Conservation (phyloP, 2,113 vertebrate genomes). For the Brachyhypopomus occidentalis region DNA sequence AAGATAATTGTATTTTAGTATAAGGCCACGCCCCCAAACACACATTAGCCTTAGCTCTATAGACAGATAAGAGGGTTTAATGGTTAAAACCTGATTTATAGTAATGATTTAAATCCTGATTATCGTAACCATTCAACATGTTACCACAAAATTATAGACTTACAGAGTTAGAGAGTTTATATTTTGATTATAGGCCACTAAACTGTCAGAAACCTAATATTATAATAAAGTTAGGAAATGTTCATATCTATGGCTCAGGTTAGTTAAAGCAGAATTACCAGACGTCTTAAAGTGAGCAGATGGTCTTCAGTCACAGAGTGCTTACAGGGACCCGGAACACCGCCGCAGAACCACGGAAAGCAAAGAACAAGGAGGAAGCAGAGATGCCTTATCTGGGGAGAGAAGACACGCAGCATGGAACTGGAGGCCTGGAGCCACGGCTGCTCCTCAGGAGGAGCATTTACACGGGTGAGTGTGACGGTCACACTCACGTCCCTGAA, state of each 20-base stretch:
- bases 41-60: background rate
- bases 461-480: too few species aligned
- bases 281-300: constrained; percentile 56
- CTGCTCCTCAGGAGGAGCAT: too few species aligned
- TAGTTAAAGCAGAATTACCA: constrained; percentile 44
- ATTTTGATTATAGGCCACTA: background rate
- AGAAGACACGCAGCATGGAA: background rate
- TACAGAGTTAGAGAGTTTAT: background rate
- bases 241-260: constrained; percentile 2
- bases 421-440: too few species aligned
- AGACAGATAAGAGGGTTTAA: background rate
- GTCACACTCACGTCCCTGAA: background rate
- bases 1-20: too few species aligned
- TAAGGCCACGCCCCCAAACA: too few species aligned
- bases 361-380: constrained; percentile 61
- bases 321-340: constrained; percentile 59
- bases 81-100: too few species aligned
- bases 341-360: constrained; percentile 55
- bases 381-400: constrained; percentile 58
- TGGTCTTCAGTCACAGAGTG: constrained; percentile 62
- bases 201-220: background rate
- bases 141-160: too few species aligned
- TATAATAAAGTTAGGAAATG: background rate
- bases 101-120: too few species aligned
- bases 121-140: too few species aligned